A percentile compares a stretch with the other conserved stretches of the same genome.
These are phyloP conservation scores for Petaurus breviceps DNA, from an alignment of 2,113 vertebrate genomes.

Conservation along the genomic window DNA sequence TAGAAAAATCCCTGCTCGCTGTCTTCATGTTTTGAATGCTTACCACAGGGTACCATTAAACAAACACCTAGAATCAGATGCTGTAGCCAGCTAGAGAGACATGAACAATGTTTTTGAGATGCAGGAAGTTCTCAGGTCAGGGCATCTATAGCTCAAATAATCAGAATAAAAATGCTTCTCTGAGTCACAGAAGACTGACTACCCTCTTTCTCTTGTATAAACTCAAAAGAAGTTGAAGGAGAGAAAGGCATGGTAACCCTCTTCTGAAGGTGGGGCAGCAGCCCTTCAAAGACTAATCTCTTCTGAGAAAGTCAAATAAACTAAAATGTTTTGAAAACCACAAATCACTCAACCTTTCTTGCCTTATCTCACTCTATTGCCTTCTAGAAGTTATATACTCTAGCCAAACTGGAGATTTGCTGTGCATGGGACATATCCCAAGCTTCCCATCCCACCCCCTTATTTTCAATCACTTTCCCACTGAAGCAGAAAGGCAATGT, in stretches of 20 bases:
- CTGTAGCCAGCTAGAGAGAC: not conserved
- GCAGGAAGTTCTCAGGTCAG: not conserved
- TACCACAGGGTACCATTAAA: not conserved
- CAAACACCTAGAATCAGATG: not conserved
- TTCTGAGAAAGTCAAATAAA: not conserved
- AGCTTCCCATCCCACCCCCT: not conserved
- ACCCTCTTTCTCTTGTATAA: not conserved
- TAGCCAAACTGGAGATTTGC: not conserved
- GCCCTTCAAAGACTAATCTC: not conserved
- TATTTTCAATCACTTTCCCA: not conserved
- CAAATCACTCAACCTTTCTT: not conserved
- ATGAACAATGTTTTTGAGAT: not conserved
- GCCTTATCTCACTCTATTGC: not conserved
- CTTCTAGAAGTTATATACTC: not conserved
- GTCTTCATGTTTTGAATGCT: not conserved
- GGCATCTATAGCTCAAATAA: not conserved
- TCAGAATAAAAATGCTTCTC: not conserved
- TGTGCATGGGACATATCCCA: not conserved
- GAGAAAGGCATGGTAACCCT: not conserved
- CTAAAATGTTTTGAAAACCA: not conserved
- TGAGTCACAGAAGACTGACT: not conserved
- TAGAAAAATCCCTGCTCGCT: not conserved
- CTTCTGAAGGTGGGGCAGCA: not conserved
- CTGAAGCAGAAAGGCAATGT: not conserved
- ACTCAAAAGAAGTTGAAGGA: not conserved